phyloP scores from a whole-genome alignment of 2,888 invertebrate genomes.

The Ochropleura plecta region DNA sequence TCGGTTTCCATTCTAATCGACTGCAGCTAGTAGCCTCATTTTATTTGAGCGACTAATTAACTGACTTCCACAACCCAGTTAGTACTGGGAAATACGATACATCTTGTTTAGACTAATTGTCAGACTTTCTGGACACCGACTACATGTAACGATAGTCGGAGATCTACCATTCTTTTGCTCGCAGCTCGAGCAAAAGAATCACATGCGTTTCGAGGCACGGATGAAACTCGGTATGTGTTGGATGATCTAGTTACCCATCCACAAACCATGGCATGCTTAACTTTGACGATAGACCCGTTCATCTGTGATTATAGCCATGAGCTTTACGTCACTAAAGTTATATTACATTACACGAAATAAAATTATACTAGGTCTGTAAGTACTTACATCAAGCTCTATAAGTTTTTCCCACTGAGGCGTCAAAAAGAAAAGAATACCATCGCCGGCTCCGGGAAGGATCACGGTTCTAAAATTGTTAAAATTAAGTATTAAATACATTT shows the following conservation, averaged over 20 bases:
- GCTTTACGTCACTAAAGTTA: not conserved
- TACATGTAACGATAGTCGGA: no score
- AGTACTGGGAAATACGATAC: not conserved
- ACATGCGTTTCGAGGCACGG: not conserved
- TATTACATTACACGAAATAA: not conserved
- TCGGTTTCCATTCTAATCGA: not conserved
- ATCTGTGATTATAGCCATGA: not conserved
- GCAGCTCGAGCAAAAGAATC: not conserved
- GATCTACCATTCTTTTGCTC: not conserved
- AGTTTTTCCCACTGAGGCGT: slow-evolving; percentile 95
- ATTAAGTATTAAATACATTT: not conserved
- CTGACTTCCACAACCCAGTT: not conserved
- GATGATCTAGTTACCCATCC: not conserved
- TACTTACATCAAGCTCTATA: slow-evolving; percentile 92
- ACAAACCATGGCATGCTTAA: not conserved
- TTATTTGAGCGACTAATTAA: not conserved
- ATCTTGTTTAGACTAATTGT: not conserved
- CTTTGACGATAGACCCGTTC: not conserved
- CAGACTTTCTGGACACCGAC: not conserved
- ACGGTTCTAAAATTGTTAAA: slow-evolving; percentile 84
- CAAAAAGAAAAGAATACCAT: slow-evolving; percentile 94
- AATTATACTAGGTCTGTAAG: not conserved
- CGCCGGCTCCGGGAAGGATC: slow-evolving; percentile 92
- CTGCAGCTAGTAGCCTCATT: not conserved
- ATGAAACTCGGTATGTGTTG: not conserved